Evolutionary conservation across 2,113 vertebrate genomes (phyloP).

Genomic region (Sprattus sprattus): DNA sequence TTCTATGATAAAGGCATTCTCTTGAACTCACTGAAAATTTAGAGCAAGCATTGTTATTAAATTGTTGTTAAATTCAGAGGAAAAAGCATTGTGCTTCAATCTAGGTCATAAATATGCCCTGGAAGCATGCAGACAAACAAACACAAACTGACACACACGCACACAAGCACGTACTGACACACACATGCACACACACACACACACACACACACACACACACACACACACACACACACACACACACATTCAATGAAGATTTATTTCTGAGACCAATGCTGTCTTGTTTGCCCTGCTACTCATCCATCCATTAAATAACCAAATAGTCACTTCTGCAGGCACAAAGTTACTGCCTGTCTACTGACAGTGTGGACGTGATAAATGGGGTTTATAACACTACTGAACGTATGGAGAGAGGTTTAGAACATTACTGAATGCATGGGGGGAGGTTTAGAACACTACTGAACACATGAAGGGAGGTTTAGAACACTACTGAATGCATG

Average conservation of each 20-base stretch:
- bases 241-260: background rate
- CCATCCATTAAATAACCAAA: background rate
- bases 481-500: too few species aligned
- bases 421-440: too few species aligned
- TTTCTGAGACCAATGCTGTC: background rate
- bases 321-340: background rate
- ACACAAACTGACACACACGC: background rate
- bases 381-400: too few species aligned
- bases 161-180: background rate
- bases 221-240: slow-evolving; percentile 1
- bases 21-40: background rate
- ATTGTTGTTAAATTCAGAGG: background rate
- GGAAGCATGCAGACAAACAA: background rate
- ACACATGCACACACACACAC: background rate
- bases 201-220: background rate
- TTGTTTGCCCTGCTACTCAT: background rate
- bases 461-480: too few species aligned
- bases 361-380: background rate
- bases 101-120: slow-evolving; percentile 14
- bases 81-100: background rate
- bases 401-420: too few species aligned
- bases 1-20: background rate
- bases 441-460: too few species aligned
- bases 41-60: background rate
- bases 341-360: background rate